These are phyloP conservation scores for Clusia tigrina DNA, from an alignment of 2,888 invertebrate species.

Conservation along the genomic window DNA sequence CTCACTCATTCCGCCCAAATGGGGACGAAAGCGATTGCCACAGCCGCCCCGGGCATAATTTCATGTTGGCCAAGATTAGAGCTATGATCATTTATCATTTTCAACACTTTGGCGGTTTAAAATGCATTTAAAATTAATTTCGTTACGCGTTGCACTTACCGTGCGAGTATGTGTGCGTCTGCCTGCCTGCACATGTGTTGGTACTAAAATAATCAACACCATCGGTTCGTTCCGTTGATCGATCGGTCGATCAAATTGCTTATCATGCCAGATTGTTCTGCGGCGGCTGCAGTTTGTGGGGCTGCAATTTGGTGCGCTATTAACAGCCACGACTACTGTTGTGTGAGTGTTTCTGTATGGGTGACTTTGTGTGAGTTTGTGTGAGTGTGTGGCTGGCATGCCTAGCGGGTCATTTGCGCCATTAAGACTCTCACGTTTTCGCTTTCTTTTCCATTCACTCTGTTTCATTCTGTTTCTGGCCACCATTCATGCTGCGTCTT, in stretches of 20 bases:
- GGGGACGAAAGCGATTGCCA: neutral
- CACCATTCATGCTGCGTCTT: neutral
- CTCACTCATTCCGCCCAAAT: neutral
- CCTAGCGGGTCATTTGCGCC: neutral
- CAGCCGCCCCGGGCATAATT: neutral
- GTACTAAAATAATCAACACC: constrained; percentile 12
- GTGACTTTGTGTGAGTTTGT: neutral
- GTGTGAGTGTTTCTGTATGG: neutral
- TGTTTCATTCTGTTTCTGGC: no score
- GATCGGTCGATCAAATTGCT: constrained; percentile 16
- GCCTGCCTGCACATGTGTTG: neutral
- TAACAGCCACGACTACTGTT: constrained; percentile 21
- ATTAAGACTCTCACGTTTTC: neutral
- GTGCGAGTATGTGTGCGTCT: no score
- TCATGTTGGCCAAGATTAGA: constrained; percentile 28
- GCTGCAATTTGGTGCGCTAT: constrained; percentile 22
- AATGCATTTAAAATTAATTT: constrained; percentile 57
- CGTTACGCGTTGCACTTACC: constrained; percentile 36
- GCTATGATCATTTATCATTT: constrained; percentile 53
- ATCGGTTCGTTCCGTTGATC: constrained; percentile 16
- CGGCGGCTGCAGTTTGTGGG: neutral
- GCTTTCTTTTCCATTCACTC: neutral
- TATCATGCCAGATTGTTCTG: neutral
- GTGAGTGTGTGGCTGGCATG: neutral
- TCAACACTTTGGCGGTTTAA: constrained; percentile 54